These are phyloP conservation scores for Pangasius macronema DNA, from an alignment of 2,797 vertebrate genomes.

Conservation along the genomic window DNA sequence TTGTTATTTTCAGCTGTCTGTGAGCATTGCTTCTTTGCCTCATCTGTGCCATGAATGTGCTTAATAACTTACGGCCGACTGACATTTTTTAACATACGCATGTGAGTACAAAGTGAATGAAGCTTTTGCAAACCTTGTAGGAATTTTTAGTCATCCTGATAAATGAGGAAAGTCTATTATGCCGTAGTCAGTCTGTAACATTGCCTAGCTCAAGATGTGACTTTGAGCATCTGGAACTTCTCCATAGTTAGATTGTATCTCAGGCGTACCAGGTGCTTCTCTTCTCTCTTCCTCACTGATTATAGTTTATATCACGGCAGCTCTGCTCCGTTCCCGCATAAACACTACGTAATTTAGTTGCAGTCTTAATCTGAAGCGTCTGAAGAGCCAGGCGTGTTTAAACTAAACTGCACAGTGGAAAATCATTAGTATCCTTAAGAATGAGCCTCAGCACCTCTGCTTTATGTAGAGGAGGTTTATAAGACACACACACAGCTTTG, in stretches of 20 bases:
- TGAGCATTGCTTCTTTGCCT: neutral
- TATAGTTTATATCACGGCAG: constrained; percentile 15
- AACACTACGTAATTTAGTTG: neutral
- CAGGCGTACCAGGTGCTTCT: neutral
- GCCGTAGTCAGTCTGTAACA: neutral
- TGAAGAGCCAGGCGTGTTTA: constrained; percentile 12
- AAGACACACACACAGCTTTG: constrained; percentile 37
- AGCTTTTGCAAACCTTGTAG: neutral
- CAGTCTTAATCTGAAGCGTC: neutral
- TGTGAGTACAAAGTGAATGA: neutral
- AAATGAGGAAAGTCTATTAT: neutral
- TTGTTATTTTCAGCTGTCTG: neutral
- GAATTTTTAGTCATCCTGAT: neutral
- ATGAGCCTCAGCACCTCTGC: constrained; percentile 6
- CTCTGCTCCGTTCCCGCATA: neutral
- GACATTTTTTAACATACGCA: neutral
- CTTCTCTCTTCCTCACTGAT: constrained; percentile 11
- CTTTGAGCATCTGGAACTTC: neutral
- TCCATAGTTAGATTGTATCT: neutral
- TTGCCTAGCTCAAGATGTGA: neutral
- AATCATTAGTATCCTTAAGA: constrained; percentile 3
- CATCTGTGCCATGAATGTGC: neutral
- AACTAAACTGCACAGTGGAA: constrained; percentile 6
- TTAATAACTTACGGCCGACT: neutral
- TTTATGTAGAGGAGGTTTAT: constrained; percentile 3